Evolutionary conservation across 1,140 invertebrate genomes (phyloP).

Genomic region (Brachionus angularis): DNA sequence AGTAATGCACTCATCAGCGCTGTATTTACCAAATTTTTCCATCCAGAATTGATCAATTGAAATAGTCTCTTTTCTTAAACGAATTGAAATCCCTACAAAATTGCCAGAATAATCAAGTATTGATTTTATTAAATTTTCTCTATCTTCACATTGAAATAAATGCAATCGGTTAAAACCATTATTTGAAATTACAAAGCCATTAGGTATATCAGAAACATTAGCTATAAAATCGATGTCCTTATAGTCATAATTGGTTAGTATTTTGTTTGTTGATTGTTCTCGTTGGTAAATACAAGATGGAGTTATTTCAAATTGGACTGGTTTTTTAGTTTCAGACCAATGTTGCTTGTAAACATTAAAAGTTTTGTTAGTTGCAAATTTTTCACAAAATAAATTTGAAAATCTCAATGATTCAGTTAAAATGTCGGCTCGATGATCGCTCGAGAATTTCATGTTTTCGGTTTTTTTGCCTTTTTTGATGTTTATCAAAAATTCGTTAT

Average conservation of each 20-base stretch:
- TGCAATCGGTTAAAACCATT: slow-evolving; percentile 80
- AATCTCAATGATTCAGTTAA: slow-evolving; percentile 84
- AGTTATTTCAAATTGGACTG: slow-evolving; percentile 80
- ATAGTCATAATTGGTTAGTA: slow-evolving; percentile 73
- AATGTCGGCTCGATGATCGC: slow-evolving; percentile 84
- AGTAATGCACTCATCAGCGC: slow-evolving; percentile 78
- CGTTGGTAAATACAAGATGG: slow-evolving; percentile 82
- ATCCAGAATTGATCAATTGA: slow-evolving; percentile 76
- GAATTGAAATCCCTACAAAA: slow-evolving; percentile 75
- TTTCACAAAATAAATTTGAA: slow-evolving; percentile 47
- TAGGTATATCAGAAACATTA: slow-evolving; percentile 64
- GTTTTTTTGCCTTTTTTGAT: slow-evolving; percentile 78
- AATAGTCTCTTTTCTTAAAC: slow-evolving; percentile 75
- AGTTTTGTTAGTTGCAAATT: slow-evolving; percentile 52
- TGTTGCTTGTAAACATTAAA: slow-evolving; percentile 88
- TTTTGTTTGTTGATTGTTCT: slow-evolving; percentile 73
- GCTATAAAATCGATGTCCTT: slow-evolving; percentile 81
- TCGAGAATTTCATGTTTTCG: slow-evolving; percentile 94
- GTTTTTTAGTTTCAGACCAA: slow-evolving; percentile 84
- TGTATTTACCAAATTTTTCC: slow-evolving; percentile 83
- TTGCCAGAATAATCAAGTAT: slow-evolving; percentile 73
- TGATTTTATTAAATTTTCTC: slow-evolving; percentile 78
- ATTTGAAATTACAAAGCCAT: slow-evolving; percentile 79
- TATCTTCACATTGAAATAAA: slow-evolving; percentile 76
- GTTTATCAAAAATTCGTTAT: slow-evolving; percentile 72